Percentiles rank a stretch among this genome's conserved stretches.
These are phyloP conservation scores for Nicator chloris DNA, from an alignment of 2,113 vertebrate species.

Conservation along the genomic window DNA sequence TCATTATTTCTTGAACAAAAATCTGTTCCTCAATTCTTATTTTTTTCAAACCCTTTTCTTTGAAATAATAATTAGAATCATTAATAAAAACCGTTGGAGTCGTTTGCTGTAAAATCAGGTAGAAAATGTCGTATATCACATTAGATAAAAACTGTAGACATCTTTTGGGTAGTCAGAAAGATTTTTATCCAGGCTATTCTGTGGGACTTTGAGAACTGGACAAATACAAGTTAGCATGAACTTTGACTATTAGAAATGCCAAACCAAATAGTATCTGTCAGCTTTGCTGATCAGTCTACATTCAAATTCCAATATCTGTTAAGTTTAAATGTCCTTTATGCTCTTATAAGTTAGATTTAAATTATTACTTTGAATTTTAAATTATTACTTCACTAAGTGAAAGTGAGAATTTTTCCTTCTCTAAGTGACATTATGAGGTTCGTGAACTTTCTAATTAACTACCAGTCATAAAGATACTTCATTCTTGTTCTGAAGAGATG, in stretches of 20 bases:
- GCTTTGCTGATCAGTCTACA: neutral
- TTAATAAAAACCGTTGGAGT: neutral
- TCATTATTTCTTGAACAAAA: neutral
- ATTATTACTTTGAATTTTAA: constrained; percentile 28
- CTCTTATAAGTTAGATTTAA: constrained; percentile 44
- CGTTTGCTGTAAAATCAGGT: neutral
- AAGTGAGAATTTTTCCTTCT: constrained; percentile 53
- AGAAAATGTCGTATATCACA: neutral
- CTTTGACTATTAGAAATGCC: neutral
- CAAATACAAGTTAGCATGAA: neutral
- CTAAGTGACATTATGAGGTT: constrained; percentile 46
- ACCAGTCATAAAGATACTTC: constrained; percentile 6
- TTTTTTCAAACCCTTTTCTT: neutral
- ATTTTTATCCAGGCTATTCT: neutral
- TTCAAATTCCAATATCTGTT: neutral
- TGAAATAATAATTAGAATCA: neutral
- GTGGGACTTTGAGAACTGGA: neutral
- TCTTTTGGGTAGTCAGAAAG: neutral
- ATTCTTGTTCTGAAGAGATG: constrained; percentile 31
- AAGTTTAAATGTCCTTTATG: constrained; percentile 4
- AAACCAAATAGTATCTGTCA: neutral
- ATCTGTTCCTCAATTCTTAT: neutral
- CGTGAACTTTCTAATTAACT: constrained; percentile 60
- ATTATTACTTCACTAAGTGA: constrained; percentile 16
- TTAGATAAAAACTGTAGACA: neutral